Conservation (phyloP, 2,113 vertebrate species). For the Bujurquina vittata region DNA sequence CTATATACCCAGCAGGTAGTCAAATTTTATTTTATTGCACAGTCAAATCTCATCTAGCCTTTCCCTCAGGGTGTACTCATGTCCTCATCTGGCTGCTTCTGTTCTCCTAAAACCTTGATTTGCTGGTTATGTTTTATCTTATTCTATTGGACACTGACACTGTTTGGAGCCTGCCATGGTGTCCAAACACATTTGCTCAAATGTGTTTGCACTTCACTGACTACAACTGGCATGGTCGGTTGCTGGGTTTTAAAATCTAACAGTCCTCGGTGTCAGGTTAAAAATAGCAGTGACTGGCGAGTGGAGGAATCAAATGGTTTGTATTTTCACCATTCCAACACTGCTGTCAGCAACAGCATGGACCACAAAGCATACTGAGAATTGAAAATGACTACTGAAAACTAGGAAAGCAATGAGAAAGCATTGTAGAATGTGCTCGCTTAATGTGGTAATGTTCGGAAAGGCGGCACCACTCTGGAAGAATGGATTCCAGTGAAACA, state of each 20-base stretch:
- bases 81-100: not conserved
- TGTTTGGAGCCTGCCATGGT: not conserved
- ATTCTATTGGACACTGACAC: not conserved
- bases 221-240: not conserved
- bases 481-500: not conserved
- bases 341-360: constrained; percentile 3
- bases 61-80: not conserved
- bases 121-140: constrained; percentile 5
- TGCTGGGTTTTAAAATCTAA: constrained; percentile 1
- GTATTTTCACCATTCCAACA: not conserved
- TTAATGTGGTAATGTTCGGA: not conserved
- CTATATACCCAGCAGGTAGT: not conserved
- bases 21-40: not conserved
- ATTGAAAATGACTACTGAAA: constrained; percentile 19
- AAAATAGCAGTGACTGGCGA: not conserved
- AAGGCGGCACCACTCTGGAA: not conserved
- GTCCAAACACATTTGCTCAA: constrained; percentile 33
- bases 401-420: constrained; percentile 10
- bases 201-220: constrained; percentile 18
- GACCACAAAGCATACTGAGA: not conserved
- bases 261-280: not conserved
- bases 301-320: constrained; percentile 17
- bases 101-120: not conserved
- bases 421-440: not conserved
- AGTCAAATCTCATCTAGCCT: not conserved